Base-by-base conservation (phyloP, 1,140 invertebrate species). In the Caerostris extrusa region DNA sequence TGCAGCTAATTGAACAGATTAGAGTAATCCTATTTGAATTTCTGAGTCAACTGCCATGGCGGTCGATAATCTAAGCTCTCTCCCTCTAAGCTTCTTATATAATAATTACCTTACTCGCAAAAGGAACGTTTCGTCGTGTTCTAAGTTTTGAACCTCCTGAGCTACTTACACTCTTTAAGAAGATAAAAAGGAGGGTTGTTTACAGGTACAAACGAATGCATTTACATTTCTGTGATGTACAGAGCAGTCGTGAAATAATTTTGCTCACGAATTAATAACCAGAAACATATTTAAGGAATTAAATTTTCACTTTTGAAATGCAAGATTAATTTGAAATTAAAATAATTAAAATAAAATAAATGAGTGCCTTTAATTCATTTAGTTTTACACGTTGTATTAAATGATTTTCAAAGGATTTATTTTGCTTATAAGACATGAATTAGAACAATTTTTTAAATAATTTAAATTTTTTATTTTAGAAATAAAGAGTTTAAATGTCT, bases 1-100 rank as follows among this genome's bases (percentile, higher is more conserved):
- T 87, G 91, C 81, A 93, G 82, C 91, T 93, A 93, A 93, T 93
- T 93, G 92, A 89, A 89, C 85, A 93, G 92, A 93, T 93, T 88
- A 93, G 58, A 61, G 58, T 87, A 93, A 93, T 93, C 91, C 91
- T 93, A 87, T 93, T 93, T 93, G 83, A 87, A 83, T 86, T 93
- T 60, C 90, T 58, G 89, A 90, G 67, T 60, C 81, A 85, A 82
- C 77, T 82, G 34, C 58, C 34, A 34, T 60, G 19, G 19, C 64
- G 67, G 61, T 93, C 91, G 83, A 87, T 93, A 93, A 93, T 85
- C 90, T 92, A 53, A 58, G 53, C 34, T 77, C 71, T 50, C 71
- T 77, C 71, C 5, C 34, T 10, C 81, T 93, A 93, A 93, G 91
- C 91, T 67, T 69, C 91, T 93, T 93, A 93, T 61, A 19, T 93